A percentile compares a stretch with the other conserved stretches of the same genome.
phyloP scores from a whole-genome alignment of 2,113 vertebrate species.

The Melanocharis versteri region DNA sequence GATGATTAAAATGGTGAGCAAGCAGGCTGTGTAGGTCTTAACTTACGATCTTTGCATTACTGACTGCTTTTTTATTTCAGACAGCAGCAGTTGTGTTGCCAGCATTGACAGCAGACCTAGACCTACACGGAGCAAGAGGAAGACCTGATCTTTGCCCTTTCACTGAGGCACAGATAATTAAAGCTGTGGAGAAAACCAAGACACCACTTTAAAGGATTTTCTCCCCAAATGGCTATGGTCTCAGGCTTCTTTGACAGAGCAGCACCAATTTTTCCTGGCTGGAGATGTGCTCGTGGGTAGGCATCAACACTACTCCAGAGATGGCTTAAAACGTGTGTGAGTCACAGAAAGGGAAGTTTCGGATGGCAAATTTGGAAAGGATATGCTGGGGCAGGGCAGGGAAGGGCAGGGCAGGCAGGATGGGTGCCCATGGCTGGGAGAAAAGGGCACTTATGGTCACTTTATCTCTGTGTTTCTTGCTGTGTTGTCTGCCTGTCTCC shows the following conservation, averaged over 20 bases:
- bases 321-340: not conserved
- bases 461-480: not conserved
- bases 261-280: not conserved
- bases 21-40: not conserved
- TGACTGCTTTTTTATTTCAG: not conserved
- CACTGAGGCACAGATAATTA: not conserved
- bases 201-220: not conserved
- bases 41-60: not conserved
- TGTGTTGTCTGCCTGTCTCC: not conserved
- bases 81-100: not conserved
- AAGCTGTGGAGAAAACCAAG: not conserved
- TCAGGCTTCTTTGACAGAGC: not conserved
- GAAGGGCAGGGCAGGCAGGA: not conserved
- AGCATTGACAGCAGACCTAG: not conserved
- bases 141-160: not conserved
- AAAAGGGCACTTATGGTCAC: not conserved
- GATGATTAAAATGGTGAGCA: not conserved
- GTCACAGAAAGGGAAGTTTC: not conserved
- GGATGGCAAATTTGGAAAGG: not conserved
- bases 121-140: not conserved
- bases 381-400: not conserved
- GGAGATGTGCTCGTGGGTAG: not conserved
- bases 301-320: not conserved
- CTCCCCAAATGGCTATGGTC: not conserved
- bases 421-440: not conserved